These are phyloP conservation scores for Mythimna impura DNA, from an alignment of 2,888 invertebrate genomes.

Conservation along the genomic window DNA sequence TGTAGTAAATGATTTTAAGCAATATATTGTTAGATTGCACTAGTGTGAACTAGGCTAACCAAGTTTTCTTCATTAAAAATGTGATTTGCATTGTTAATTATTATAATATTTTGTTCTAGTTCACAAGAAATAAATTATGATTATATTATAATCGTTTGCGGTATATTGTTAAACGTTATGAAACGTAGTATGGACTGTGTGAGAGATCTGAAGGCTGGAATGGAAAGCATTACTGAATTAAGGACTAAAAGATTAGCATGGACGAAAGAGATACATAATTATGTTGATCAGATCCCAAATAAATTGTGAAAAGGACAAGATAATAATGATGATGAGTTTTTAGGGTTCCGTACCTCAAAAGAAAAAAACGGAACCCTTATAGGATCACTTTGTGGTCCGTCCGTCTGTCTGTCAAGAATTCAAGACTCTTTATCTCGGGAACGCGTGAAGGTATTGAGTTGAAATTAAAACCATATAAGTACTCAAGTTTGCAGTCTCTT, in stretches of 20 bases:
- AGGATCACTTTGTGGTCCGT: too few relatives aligned
- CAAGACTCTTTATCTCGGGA: too few relatives aligned
- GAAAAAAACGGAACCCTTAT: too few relatives aligned
- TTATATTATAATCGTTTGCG: background rate
- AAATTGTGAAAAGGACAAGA: background rate
- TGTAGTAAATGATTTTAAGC: background rate
- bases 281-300: too few relatives aligned
- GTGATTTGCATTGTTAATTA: background rate
- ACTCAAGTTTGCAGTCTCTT: too few relatives aligned
- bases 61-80: background rate
- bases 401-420: too few relatives aligned
- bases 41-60: background rate
- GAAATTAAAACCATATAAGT: too few relatives aligned
- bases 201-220: background rate
- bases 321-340: background rate
- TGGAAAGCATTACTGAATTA: background rate
- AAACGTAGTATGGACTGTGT: background rate
- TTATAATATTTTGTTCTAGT: background rate
- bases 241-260: too few relatives aligned
- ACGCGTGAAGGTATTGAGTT: too few relatives aligned
- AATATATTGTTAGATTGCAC: background rate
- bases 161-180: background rate
- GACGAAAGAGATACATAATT: too few relatives aligned
- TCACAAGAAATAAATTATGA: constrained; percentile 5
- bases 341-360: too few relatives aligned